A percentile compares a stretch with the other conserved stretches of the same genome.
Conservation (phyloP, 1,140 invertebrate species). For the Gonioctena quinquepunctata region DNA sequence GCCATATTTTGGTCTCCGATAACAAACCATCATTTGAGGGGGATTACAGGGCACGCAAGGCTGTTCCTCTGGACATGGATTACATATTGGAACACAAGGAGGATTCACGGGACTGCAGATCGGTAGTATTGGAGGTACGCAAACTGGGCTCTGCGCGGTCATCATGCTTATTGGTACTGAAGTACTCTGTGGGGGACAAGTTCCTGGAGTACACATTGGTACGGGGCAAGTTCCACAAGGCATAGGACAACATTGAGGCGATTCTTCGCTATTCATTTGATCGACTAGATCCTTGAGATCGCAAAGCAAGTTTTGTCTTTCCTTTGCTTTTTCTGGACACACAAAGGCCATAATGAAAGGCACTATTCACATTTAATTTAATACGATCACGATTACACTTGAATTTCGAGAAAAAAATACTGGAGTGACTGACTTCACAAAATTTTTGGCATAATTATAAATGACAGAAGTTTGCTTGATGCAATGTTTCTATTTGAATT, state of each 20-base stretch:
- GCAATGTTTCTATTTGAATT: too few relatives aligned
- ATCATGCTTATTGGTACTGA: slow-evolving; percentile 32
- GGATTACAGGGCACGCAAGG: slow-evolving; percentile 52
- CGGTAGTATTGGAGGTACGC: slow-evolving; percentile 44
- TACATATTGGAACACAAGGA: slow-evolving; percentile 44
- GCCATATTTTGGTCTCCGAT: slow-evolving; percentile 30
- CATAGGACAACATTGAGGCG: slow-evolving; percentile 25
- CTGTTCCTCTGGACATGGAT: slow-evolving; percentile 42
- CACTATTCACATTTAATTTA: background rate
- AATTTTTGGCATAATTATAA: slow-evolving; percentile 8
- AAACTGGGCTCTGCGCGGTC: slow-evolving; percentile 25
- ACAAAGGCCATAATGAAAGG: slow-evolving; percentile 35
- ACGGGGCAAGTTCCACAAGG: slow-evolving; percentile 37
- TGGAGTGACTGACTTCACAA: background rate
- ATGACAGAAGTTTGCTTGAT: background rate
- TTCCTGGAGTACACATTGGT: slow-evolving; percentile 40
- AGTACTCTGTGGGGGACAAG: slow-evolving; percentile 36
- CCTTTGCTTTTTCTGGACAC: slow-evolving; percentile 39
- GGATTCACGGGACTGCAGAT: slow-evolving; percentile 46
- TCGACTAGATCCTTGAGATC: slow-evolving; percentile 46
- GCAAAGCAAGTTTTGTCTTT: slow-evolving; percentile 40
- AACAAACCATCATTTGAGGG: slow-evolving; percentile 53
- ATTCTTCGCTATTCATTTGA: slow-evolving; percentile 42
- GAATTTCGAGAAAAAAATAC: background rate
- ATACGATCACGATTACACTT: background rate